Base-by-base conservation (phyloP, 2,888 invertebrate species). In the Patella depressa region DNA sequence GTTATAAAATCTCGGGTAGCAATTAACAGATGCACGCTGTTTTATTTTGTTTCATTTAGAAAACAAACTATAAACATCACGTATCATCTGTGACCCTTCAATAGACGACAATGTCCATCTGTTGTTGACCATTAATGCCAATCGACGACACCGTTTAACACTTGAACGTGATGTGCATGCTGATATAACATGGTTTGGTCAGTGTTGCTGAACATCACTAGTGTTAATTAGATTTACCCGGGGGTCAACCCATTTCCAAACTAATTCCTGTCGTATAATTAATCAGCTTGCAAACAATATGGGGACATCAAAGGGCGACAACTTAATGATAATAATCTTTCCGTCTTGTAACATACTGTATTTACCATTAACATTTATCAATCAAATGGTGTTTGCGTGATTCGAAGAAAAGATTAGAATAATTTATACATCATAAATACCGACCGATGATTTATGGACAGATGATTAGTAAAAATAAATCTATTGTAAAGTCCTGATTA, bases 121-220 rank as follows among this genome's bases (percentile, higher is more conserved):
- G 65, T 65, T 65, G 65, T 65, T 65, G 65, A 65, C 65, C 65
- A 65, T 65, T 65, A 65, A 24, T 19, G 65, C 24, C 65, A 65
- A 65, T 24, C 14, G 14, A 24, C 65, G 65, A 65, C 19, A 65
- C 19, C 19, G 19, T 24, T 65, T 65, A 65, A 65, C 65, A 24
- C 11, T 19, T 11, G 24, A 65, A 24, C 65, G 65, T 65, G 65
- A 65, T 65, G 65, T 65, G 65, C 65, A 65, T 65, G 24, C 24
- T 65, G 65, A 65, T 65, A 65, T 24, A 24, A 24, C 19, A 24
- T 24, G 19, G 65, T 12, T 65, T 19, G 65, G 19, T 24, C 19
- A 24, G 24, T 65, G 65, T 65, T 65, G 24, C 14, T 65, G 14
- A 65, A 65, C 65, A 65, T 24, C 65, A 24, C 24, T 24, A 24